These are phyloP conservation scores for Stylophora pistillata DNA, from an alignment of 64 coral and sea anemone species.

Conservation along the genomic window DNA sequence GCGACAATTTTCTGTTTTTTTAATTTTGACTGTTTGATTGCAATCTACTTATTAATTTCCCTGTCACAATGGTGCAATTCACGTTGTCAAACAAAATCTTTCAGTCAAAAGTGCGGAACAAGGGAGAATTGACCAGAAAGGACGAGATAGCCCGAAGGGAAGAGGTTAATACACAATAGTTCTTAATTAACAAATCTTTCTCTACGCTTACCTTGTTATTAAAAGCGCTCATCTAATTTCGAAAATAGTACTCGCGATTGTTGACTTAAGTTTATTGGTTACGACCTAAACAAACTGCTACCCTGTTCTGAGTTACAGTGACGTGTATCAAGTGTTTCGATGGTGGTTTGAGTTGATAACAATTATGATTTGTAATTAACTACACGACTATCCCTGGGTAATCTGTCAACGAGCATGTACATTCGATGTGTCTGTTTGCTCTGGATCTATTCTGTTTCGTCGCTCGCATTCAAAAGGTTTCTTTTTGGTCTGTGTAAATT, in stretches of 20 bases:
- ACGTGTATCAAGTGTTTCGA: neutral
- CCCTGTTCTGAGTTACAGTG: neutral
- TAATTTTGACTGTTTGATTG: slow-evolving; percentile 37
- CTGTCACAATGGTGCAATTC: neutral
- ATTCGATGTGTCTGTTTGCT: neutral
- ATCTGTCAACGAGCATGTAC: slow-evolving; percentile 1
- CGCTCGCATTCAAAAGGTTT: slow-evolving; percentile 8
- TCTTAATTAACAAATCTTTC: neutral
- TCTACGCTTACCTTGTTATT: neutral
- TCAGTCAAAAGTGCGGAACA: too few relatives aligned
- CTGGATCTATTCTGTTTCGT: neutral
- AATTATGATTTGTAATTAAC: slow-evolving; percentile 60
- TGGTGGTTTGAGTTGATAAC: slow-evolving; percentile 5
- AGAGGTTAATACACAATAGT: neutral
- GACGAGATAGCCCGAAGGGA: neutral
- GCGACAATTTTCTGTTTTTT: slow-evolving; percentile 7
- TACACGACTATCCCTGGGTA: slow-evolving; percentile 37
- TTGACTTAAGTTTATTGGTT: neutral
- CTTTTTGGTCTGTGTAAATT: slow-evolving; percentile 7
- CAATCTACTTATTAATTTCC: neutral
- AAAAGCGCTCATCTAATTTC: neutral
- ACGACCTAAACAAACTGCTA: neutral
- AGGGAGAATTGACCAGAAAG: neutral
- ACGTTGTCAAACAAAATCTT: neutral
- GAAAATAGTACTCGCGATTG: neutral